These are phyloP conservation scores for Phymastichus coffea DNA, from an alignment of 1,140 invertebrate species.

Conservation along the genomic window DNA sequence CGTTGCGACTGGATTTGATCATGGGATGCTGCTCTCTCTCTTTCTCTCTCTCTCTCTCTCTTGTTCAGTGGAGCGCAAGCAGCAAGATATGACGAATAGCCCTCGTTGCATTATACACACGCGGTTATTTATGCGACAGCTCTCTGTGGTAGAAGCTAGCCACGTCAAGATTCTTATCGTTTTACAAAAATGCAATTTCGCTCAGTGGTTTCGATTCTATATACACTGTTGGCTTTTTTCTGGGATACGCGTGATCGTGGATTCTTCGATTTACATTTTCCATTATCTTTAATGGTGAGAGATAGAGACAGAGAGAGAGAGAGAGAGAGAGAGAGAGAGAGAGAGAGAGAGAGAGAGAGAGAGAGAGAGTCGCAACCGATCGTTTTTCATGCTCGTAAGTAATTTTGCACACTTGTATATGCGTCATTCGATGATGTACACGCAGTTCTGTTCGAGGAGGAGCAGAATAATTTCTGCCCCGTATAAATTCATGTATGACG, in stretches of 20 bases:
- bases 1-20: conserved; percentile 24
- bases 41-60: too few species aligned
- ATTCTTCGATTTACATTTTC: conserved; percentile 27
- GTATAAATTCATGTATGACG: too few species aligned
- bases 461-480: too few species aligned
- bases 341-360: too few species aligned
- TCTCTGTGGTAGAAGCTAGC: too few species aligned
- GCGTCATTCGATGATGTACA: conserved; percentile 3
- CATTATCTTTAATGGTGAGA: conserved; percentile 28
- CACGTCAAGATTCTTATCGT: conserved; percentile 23
- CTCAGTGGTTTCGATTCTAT: too few species aligned
- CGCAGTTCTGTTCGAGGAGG: too few species aligned
- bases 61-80: too few species aligned
- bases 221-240: not conserved
- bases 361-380: too few species aligned
- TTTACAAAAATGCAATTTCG: conserved; percentile 29
- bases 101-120: conserved; percentile 23
- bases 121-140: too few species aligned
- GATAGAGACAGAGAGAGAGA: too few species aligned
- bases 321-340: too few species aligned
- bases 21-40: not conserved
- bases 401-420: conserved; percentile 16
- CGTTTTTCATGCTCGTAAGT: conserved; percentile 20
- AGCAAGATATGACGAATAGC: conserved; percentile 23
- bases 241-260: not conserved